Base-by-base conservation (phyloP, 2,797 vertebrate genomes). In the Limnodromus scolopaceus region DNA sequence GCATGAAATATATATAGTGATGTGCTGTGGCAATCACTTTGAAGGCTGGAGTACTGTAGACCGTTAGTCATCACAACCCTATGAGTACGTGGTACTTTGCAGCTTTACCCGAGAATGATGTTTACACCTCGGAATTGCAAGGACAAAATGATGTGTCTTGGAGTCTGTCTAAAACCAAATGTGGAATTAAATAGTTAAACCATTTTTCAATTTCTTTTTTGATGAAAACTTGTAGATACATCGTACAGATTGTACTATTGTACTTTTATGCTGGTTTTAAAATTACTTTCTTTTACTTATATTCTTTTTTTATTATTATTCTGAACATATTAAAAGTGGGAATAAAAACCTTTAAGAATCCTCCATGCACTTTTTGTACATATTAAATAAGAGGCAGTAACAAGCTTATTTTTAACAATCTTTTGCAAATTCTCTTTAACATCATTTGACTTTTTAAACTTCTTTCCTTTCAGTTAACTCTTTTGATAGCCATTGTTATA, bases 191-290 rank as follows among this genome's bases (percentile, higher is more conserved):
- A 89, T 7, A n/a, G 10, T 74, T 79, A 74, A 94, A 83, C 3
- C 0, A 63, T 83, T 87, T 91, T 76, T 38, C 28, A 68, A 16
- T 76, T 75, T 60, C 13, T 75, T 2, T 41, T 71, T 48, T 57
- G 54, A 53, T 39, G 16, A 93, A 89, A 93, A 68, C 5, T 16
- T 64, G 9, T 28, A 79, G 36, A 8, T 75, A 23, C 34, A 57
- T 41, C 11, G 36, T 57, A 23, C 0, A 0, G 55, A 46, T n/a
- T 58, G 20, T 18, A 38, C 11, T 6, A 24, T 32, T 48, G 16
- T 24, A 51, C 43, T 85, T 87, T 70, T 60, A 24, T 64, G 28
- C 3, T 81, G 15, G 0, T 39, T 89, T 84, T 13, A 3, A 46
- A 69, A 72, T 66, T 45, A 23, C 3, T 20, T 68, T 74, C 4